Base-by-base conservation (phyloP, 2,113 vertebrate species). In the Nansenia antarctica region DNA sequence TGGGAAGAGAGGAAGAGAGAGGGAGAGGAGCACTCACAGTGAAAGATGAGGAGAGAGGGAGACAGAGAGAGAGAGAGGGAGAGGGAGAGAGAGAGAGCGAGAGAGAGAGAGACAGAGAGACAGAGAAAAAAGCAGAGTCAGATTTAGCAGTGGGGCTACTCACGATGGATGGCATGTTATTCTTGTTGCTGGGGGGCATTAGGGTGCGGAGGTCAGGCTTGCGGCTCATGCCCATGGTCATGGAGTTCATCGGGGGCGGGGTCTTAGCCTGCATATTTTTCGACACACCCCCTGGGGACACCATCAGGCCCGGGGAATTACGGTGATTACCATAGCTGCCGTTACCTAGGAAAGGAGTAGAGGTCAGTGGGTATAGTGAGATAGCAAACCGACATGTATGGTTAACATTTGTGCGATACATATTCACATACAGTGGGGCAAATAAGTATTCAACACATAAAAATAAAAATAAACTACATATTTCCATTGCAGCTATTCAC, bases 221-320 rank as follows among this genome's bases (percentile, higher is more conserved):
- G 35, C 95, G 94, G 79, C 90, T 94, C 90, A 96, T 85, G 80
- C 91, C 94, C 90, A 96, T 85, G 80, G 91, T 93, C 94, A 95
- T 94, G 2, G 93, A 49, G 45, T 11, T 22, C 45, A 49, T 49
- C 45, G 9, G 89, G 22, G 95, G 94, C 1, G 95, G 95, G 78
- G 94, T 97, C 82, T 96, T 99, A 29, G 94, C 93, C 92, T 95
- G 96, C 92, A 97, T 91, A 88, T 90, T 94, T 84, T 96, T 98
- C 79, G 93, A 92, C 81, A 95, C 83, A 60, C 91, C 93, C 66
- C 92, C 96, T 83, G 95, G 94, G 87, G 97, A 96, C 93, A 97
- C 91, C 91, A 97, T 92, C 91, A 97, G 90, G 77, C 94, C 95
- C 73, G 97, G 96, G 73, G 96, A 98, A 79, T 94, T 90, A 81